These are phyloP conservation scores for Carapus acus DNA, from an alignment of 2,797 vertebrate genomes.

Conservation along the genomic window DNA sequence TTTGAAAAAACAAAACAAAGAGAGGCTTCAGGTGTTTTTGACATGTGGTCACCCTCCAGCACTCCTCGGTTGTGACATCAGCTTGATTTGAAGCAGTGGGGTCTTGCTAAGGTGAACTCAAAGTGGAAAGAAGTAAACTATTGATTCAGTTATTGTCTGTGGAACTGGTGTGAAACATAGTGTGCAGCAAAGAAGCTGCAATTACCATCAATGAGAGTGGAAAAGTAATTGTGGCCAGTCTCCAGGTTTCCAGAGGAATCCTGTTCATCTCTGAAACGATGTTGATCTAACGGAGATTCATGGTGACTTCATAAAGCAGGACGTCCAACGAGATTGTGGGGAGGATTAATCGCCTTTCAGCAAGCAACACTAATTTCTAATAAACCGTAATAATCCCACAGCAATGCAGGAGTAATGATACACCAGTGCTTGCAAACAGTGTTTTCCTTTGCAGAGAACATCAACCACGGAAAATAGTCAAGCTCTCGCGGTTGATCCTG, in stretches of 20 bases:
- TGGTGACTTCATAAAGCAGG: conserved; percentile 50
- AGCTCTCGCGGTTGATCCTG: conserved; percentile 51
- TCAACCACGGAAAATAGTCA: conserved; percentile 48
- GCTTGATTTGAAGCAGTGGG: background rate
- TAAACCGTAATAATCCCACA: conserved; percentile 53
- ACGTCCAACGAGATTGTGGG: conserved; percentile 51
- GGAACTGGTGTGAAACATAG: no score
- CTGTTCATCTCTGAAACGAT: conserved; percentile 48
- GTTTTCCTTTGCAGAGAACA: conserved; percentile 45
- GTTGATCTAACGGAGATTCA: conserved; percentile 62
- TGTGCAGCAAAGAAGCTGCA: conserved; percentile 57
- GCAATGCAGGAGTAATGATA: conserved; percentile 32
- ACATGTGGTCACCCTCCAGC: background rate
- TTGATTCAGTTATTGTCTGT: no score
- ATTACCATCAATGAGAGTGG: conserved; percentile 37
- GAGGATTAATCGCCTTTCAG: conserved; percentile 47
- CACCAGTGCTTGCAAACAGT: conserved; percentile 33
- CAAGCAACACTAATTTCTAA: conserved; percentile 53
- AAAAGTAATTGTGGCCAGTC: conserved; percentile 57
- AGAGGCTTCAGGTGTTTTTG: background rate
- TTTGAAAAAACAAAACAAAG: no score
- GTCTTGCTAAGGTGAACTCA: background rate
- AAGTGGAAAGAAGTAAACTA: background rate
- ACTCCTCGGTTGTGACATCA: background rate
- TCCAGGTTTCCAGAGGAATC: conserved; percentile 43